Percentiles rank a stretch among this genome's conserved stretches.
phyloP scores from a whole-genome alignment of 2,797 vertebrate species.

The Enteromius viviparus region DNA sequence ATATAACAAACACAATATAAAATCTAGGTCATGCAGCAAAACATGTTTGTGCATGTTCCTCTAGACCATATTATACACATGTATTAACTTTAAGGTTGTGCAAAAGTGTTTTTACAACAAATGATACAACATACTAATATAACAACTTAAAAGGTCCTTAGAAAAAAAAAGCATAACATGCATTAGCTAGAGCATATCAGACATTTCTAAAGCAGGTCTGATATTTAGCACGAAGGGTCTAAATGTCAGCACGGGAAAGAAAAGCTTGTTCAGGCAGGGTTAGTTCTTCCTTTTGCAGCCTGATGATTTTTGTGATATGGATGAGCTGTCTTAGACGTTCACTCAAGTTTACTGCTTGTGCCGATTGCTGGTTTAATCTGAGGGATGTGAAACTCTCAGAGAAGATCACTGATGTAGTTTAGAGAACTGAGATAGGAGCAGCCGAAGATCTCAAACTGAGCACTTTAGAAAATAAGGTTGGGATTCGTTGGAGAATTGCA shows the following conservation, averaged over 20 bases:
- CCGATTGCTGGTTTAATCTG: not conserved
- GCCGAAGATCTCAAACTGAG: not conserved
- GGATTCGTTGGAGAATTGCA: not conserved
- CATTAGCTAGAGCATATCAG: no score
- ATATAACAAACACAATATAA: not conserved
- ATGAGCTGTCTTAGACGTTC: not conserved
- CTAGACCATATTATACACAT: not conserved
- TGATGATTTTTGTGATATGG: not conserved
- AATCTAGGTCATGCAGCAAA: not conserved
- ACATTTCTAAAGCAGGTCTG: not conserved
- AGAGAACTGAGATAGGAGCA: conserved; percentile 18
- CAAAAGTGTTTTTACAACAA: not conserved
- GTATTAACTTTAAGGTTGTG: not conserved
- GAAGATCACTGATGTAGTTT: not conserved
- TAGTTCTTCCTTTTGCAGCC: conserved; percentile 4
- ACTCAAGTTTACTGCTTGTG: not conserved
- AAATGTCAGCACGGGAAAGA: not conserved
- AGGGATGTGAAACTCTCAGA: conserved; percentile 39
- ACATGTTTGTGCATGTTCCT: not conserved
- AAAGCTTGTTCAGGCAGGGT: not conserved
- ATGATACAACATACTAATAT: not conserved
- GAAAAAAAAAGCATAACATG: not conserved
- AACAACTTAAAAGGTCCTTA: not conserved
- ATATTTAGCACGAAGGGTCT: not conserved
- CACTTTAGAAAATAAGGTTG: not conserved